Base-by-base conservation (phyloP, 2,888 invertebrate species). In the Lochmaea capreae region DNA sequence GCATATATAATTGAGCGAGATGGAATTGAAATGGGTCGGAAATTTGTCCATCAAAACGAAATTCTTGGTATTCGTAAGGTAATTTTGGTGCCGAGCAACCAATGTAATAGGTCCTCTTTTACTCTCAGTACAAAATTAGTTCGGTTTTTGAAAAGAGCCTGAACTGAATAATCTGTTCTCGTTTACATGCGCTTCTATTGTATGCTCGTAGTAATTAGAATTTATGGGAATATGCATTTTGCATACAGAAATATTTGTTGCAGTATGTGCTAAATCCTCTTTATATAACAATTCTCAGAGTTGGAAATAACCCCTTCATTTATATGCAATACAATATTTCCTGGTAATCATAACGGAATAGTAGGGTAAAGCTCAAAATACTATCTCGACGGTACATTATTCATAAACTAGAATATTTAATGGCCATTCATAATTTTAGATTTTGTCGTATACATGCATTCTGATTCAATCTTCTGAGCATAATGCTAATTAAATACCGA, bases 171-270 rank as follows among this genome's bases (percentile, higher is more conserved):
- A 75, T 75, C 76, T 71, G 70, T 57, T 71, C 72, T 76, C 73
- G 71, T 75, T 74, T 71, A 71, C 66, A 67, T 75, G 71, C 61
- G 69, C 61, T 70, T 57, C 71, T 73, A 74, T 68, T 68, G 69
- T 77, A 49, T 67, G 66, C 66, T 72, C 74, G 61, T 49, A 10
- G 70, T 76, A 76, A 77, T 76, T 77, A 76, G 76, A 74, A 77
- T 77, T 77, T 77, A 77, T 76, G 77, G 69, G 72, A 76, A 65
- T 75, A 73, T 77, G 77, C 76, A 77, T 72, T 77, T 71, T 59
- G 77, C 72, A 77, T 77, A 76, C 75, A 72, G 73, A 77, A 77
- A 76, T 76, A 76, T 76, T 73, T 77, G 75, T 76, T 71, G 72
- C 72, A 67, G 74, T 62, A 71, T 70, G 70, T 62, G 63, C 71